Evolutionary conservation across 2,113 vertebrate species (phyloP), one percentile per base, ranked within the genome.

Genomic region (Corydoras maculifer): DNA sequence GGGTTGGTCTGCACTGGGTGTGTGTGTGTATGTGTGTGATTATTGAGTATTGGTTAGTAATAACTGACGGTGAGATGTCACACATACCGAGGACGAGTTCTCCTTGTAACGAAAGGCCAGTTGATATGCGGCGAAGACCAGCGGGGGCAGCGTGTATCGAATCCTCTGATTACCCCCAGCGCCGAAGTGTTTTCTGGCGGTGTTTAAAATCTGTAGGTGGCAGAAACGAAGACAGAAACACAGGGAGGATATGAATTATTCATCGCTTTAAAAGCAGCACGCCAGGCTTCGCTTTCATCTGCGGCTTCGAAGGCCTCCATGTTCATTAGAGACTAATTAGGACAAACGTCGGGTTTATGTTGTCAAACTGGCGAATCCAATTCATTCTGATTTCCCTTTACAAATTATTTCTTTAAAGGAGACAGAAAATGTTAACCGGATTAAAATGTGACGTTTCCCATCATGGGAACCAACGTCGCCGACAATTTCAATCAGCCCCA

Each of bases 71-170:
- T 25, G 35, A 5, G 35, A 43, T 2, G 4, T 43, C 35, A 58
- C 8, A 82, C 90, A 75, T 74, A 99, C 97, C 82, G 86, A 78
- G 83, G 92, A 94, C n/a, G 94, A 88, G 82, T 93, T 98, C 6
- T 97, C 94, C 75, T 98, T 99, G 86, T 99, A 99, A 83, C 94
- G 91, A 76, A 99, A 99, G 53, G 97, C 95, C 29, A 98, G 88
- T 82, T 98, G 95, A 84, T 99, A 99, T 0, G 97, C 96, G 31
- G 96, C 93, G 48, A 99, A 99, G 9, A 99, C 94, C 83, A 99
- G 73, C 0, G 97, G 97, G 0, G 97, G 95, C 59, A 99, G 86
- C 0, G 96, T 99, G 84, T 93, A 98, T 10, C 94, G 94, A 65
- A 99, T 99, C 67, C 96, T 91, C 3, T 98, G 96, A 87, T 99